phyloP scores from a whole-genome alignment of 1,140 invertebrate species.

The Drosophila gunungcola region DNA sequence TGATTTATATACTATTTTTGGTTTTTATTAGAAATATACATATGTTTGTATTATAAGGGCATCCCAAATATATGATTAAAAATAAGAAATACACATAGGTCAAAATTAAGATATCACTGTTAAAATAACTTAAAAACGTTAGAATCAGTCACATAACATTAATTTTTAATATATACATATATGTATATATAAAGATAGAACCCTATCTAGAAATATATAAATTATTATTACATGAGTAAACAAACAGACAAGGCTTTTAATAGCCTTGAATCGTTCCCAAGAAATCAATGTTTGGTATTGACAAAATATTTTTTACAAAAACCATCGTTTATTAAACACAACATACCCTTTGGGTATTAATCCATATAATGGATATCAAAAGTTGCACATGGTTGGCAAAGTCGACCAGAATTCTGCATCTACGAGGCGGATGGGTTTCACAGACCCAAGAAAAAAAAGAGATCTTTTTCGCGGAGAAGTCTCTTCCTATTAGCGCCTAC shows the following conservation, averaged over 20 bases:
- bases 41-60: too few relatives aligned
- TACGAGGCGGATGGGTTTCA: not conserved
- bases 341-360: too few relatives aligned
- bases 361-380: conserved; percentile 1
- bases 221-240: too few relatives aligned
- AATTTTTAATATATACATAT: not conserved
- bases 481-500: conserved; percentile 45
- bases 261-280: not conserved
- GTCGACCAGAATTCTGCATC: conserved; percentile 3
- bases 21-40: too few relatives aligned
- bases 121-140: not conserved
- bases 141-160: not conserved
- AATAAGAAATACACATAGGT: not conserved
- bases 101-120: not conserved
- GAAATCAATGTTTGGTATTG: too few relatives aligned
- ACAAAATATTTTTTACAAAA: too few relatives aligned
- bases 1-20: too few relatives aligned
- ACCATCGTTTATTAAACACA: too few relatives aligned
- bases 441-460: conserved; percentile 4
- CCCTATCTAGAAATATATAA: too few relatives aligned
- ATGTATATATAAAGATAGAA: not conserved
- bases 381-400: not conserved
- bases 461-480: not conserved
- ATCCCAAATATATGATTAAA: not conserved
- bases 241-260: too few relatives aligned